Conservation (phyloP, 2,888 invertebrate genomes). For the Harmothoe impar region DNA sequence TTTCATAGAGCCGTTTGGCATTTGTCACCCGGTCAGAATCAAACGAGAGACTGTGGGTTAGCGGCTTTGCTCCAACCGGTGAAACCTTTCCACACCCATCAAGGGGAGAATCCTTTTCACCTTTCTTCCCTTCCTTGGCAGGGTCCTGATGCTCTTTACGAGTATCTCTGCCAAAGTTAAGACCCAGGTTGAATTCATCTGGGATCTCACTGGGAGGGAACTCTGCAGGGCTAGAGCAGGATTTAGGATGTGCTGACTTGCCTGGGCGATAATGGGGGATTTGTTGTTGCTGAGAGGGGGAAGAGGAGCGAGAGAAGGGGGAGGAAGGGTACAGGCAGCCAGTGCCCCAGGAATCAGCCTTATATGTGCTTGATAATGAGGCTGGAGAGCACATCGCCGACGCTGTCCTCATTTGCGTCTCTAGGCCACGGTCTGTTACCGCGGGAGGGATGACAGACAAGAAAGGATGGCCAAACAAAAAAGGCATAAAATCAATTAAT, state of each 20-base stretch:
- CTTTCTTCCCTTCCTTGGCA: background rate
- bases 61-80: background rate
- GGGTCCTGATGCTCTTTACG: background rate
- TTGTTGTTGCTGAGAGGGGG: slow-evolving; percentile 18
- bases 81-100: background rate
- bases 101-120: background rate
- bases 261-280: background rate
- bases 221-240: background rate
- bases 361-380: background rate
- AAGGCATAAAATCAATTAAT: too few species aligned
- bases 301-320: slow-evolving; percentile 29
- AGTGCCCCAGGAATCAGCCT: slow-evolving; percentile 1
- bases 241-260: background rate
- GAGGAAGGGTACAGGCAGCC: background rate
- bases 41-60: background rate
- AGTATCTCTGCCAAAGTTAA: background rate
- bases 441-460: background rate
- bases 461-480: too few species aligned
- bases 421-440: slow-evolving; percentile 28
- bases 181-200: background rate
- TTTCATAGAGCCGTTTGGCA: slow-evolving; percentile 42
- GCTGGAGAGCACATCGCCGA: background rate
- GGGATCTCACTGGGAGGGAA: background rate
- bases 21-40: slow-evolving; percentile 25
- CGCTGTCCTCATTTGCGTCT: background rate